Evolutionary conservation across 2,797 vertebrate genomes (phyloP).

Genomic region (Peromyscus attwateri): DNA sequence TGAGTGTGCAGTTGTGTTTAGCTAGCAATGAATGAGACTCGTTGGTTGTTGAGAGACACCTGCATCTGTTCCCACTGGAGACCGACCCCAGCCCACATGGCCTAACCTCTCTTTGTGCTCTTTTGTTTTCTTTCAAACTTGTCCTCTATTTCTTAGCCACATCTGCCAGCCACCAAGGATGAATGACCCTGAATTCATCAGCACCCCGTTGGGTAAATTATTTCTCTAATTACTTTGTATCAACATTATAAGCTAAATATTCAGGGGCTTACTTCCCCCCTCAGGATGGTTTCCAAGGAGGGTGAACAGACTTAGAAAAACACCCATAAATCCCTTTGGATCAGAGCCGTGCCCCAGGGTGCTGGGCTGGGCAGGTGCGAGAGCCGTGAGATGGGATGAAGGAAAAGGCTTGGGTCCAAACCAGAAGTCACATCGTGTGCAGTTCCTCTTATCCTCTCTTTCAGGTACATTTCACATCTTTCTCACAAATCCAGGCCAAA

Average conservation of each 20-base stretch:
- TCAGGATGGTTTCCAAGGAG: slow-evolving; percentile 42
- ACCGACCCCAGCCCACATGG: background rate
- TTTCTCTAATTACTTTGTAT: slow-evolving; percentile 18
- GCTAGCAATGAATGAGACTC: background rate
- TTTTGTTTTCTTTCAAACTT: background rate
- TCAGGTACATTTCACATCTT: slow-evolving; percentile 53
- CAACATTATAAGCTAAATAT: background rate
- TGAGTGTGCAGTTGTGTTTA: background rate
- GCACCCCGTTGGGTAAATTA: background rate
- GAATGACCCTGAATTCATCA: background rate
- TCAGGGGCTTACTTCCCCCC: slow-evolving; percentile 1
- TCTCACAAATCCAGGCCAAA: slow-evolving; percentile 47
- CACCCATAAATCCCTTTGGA: slow-evolving; percentile 59
- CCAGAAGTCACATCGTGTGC: background rate
- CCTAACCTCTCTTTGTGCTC: background rate
- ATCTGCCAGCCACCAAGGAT: background rate
- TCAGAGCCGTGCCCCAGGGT: slow-evolving; percentile 45
- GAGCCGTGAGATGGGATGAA: background rate
- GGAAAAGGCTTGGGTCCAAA: slow-evolving; percentile 52
- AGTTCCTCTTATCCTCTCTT: slow-evolving; percentile 25
- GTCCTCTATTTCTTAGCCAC: background rate
- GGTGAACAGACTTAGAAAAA: slow-evolving; percentile 65
- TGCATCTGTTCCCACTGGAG: background rate
- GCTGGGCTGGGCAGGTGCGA: background rate
- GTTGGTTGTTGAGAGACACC: background rate